These are phyloP conservation scores for Hypselothyrea guttata DNA, from an alignment of 2,888 invertebrate genomes.

Conservation along the genomic window DNA sequence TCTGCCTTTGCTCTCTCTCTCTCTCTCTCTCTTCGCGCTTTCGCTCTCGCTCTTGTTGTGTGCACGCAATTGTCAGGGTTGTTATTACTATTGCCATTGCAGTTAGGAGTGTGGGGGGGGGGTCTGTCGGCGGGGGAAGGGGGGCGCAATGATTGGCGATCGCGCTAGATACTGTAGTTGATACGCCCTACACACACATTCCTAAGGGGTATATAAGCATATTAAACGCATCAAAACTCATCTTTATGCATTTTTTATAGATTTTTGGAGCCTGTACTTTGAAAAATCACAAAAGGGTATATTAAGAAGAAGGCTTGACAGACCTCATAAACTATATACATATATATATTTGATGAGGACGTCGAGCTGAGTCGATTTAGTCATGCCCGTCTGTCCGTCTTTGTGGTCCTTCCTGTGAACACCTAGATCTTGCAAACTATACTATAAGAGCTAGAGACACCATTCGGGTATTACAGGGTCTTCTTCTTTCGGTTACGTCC, in stretches of 20 bases:
- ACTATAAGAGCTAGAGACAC: too few species aligned
- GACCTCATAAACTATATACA: not conserved
- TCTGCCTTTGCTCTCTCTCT: conserved; percentile 16
- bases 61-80: conserved; percentile 15
- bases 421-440: too few species aligned
- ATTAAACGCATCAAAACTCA: too few species aligned
- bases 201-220: too few species aligned
- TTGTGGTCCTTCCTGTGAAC: not conserved
- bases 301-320: too few species aligned
- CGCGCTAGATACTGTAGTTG: conserved; percentile 30
- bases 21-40: conserved; percentile 11
- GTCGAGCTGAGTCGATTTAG: too few species aligned
- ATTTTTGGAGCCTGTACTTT: too few species aligned
- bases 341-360: not conserved
- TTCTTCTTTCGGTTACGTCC: too few species aligned
- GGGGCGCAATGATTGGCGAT: conserved; percentile 42
- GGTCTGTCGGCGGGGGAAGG: conserved; percentile 6
- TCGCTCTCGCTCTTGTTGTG: conserved; percentile 8
- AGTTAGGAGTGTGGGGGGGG: conserved; percentile 24
- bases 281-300: too few species aligned
- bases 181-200: not conserved
- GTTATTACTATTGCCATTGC: conserved; percentile 29
- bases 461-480: not conserved
- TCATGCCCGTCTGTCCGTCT: not conserved
- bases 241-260: too few species aligned